Conservation (phyloP, 2,888 invertebrate species). For the Notodonta ziczac region DNA sequence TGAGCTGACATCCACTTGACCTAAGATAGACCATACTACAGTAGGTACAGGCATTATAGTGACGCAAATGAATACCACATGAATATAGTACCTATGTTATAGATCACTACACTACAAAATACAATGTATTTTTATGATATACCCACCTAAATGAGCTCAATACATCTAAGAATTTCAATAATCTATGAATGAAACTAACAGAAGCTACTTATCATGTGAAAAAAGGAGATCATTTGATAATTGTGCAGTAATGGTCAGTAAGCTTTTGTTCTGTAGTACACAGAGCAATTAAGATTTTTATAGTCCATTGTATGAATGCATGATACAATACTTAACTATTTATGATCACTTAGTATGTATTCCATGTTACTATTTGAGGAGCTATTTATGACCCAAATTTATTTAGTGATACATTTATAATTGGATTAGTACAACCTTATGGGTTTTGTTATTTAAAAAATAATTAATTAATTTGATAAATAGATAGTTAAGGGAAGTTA, state of each 20-base stretch:
- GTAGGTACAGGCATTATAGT: not conserved
- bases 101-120: too few species aligned
- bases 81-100: too few species aligned
- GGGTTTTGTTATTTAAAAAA: too few species aligned
- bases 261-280: constrained; percentile 45
- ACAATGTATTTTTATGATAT: too few species aligned
- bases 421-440: not conserved
- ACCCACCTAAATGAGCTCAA: too few species aligned
- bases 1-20: not conserved
- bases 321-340: constrained; percentile 31
- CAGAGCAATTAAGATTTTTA: constrained; percentile 49
- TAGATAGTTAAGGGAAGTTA: too few species aligned
- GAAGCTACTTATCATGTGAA: constrained; percentile 23
- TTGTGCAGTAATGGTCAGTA: constrained; percentile 35
- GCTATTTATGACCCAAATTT: constrained; percentile 9
- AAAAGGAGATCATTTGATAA: constrained; percentile 46
- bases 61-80: not conserved
- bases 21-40: constrained; percentile 7
- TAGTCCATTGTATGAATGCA: constrained; percentile 48
- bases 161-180: not conserved
- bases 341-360: constrained; percentile 15
- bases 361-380: constrained; percentile 8
- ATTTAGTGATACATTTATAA: constrained; percentile 10
- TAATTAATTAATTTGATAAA: too few species aligned
- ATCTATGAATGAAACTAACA: not conserved